Evolutionary conservation across 2,888 invertebrate species (phyloP), one percentile per base, ranked within the genome.

Genomic region (Nezara viridula): DNA sequence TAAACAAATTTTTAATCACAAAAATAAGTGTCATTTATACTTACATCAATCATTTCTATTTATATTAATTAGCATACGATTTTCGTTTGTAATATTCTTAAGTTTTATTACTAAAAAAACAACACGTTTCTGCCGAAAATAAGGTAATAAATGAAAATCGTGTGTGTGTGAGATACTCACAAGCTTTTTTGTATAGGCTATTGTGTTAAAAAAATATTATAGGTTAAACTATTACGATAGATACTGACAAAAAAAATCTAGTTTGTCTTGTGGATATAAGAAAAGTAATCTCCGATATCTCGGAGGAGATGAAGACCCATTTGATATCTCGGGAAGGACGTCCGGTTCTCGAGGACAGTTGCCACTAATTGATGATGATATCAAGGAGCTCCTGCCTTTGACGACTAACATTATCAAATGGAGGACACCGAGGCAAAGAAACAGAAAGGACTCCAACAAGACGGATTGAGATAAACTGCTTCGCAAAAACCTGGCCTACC

Each of bases 321-420:
- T 55, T 55, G 55, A 60, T 60, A 60, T 27, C 60, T 27, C 14
- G 1, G 12, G 27, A 27, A 55, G 55, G 60, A 60, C 60, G 3
- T 5, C 60, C 14, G 19, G 66, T 19, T 32, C 14, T 60, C 14
- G 60, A 27, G 27, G 60, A 60, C 60, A 60, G 27, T 27, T 3
- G 12, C 19, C 32, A 37, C 66, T 73, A 73, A 73, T 73, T 73
- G 66, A 73, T 73, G 66, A 73, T 73, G n/a, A 37, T 73, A 73
- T 73, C 66, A 37, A 32, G 66, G 37, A 21, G 32, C 66, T 73
- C 81, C 81, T 81, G 81, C 44, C 81, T 44, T 81, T 81, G 81
- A 81, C 81, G 81, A 81, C 81, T 47, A 81, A 81, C 81, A 81
- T 81, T 81, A 81, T 81, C 81, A 44, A 81, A 81, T 44, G n/a